Evolutionary conservation across 2,888 invertebrate species (phyloP).

Genomic region (Synergus itoensis): DNA sequence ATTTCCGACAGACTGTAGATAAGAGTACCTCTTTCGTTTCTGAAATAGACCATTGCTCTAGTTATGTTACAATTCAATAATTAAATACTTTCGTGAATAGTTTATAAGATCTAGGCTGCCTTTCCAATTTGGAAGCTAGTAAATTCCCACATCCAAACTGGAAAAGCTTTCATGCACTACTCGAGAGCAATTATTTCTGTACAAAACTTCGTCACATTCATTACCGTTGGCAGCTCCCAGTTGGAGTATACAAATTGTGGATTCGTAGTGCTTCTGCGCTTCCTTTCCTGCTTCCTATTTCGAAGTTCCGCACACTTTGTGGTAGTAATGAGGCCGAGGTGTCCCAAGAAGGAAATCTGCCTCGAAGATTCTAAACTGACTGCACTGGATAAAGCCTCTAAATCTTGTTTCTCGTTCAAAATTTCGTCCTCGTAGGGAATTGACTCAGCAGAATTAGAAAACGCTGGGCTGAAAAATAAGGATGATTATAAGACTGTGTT

Average conservation of each 20-base stretch:
- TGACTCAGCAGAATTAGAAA: conserved; percentile 68
- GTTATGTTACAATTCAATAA: neutral
- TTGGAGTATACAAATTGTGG: conserved; percentile 80
- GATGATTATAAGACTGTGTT: neutral
- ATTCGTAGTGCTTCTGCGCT: conserved; percentile 80
- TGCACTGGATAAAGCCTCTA: conserved; percentile 42
- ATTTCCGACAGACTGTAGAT: conserved; percentile 78
- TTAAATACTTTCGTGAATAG: neutral
- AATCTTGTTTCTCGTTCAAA: conserved; percentile 58
- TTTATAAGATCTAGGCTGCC: neutral
- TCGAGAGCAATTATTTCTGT: conserved; percentile 21
- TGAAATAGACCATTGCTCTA: conserved; percentile 61
- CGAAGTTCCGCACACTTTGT: conserved; percentile 79
- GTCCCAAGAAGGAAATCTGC: conserved; percentile 74
- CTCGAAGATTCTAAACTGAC: conserved; percentile 21
- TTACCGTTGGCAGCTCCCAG: conserved; percentile 68
- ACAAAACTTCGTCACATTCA: conserved; percentile 20
- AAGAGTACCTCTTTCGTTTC: conserved; percentile 79
- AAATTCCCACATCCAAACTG: neutral
- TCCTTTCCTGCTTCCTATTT: conserved; percentile 79
- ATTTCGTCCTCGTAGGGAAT: conserved; percentile 70
- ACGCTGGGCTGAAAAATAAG: conserved; percentile 56
- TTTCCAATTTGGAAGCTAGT: neutral
- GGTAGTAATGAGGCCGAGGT: conserved; percentile 79
- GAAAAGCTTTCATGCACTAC: neutral